Percentiles rank a stretch among this genome's conserved stretches.
Evolutionary conservation across 2,797 vertebrate genomes (phyloP).

Genomic region (Sebastes itinus): DNA sequence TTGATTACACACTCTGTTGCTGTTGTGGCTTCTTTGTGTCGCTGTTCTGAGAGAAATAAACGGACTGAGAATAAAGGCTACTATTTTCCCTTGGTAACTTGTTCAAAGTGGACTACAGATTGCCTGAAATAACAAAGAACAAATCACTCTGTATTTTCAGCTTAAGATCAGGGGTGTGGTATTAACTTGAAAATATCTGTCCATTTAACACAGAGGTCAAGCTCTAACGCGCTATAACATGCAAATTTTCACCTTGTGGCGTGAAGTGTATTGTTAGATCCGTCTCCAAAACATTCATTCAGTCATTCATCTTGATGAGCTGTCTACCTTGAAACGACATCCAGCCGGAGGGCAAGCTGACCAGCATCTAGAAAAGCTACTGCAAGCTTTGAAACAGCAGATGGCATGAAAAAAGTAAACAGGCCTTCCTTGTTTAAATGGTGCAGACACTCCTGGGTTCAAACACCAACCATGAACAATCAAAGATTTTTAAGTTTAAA

Average conservation of each 20-base stretch:
- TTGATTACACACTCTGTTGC: background rate
- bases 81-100: background rate
- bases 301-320: constrained; percentile 50
- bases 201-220: constrained; percentile 25
- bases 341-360: constrained; percentile 26
- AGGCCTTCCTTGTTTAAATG: constrained; percentile 10
- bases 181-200: constrained; percentile 7
- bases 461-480: background rate
- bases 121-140: constrained; percentile 3
- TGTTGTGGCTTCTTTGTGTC: background rate
- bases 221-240: constrained; percentile 4
- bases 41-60: background rate
- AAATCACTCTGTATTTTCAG: background rate
- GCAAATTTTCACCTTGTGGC: constrained; percentile 35
- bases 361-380: constrained; percentile 15
- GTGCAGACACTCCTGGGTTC: background rate
- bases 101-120: background rate
- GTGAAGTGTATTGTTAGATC: constrained; percentile 21
- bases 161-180: constrained; percentile 18
- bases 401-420: constrained; percentile 33
- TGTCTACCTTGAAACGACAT: constrained; percentile 32
- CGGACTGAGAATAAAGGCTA: background rate
- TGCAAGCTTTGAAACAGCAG: constrained; percentile 31
- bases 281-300: constrained; percentile 13
- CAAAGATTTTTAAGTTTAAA: background rate